Evolutionary conservation across 2,113 vertebrate genomes (phyloP), one percentile per base, ranked within the genome.

Genomic region (Corythornis cristatus): DNA sequence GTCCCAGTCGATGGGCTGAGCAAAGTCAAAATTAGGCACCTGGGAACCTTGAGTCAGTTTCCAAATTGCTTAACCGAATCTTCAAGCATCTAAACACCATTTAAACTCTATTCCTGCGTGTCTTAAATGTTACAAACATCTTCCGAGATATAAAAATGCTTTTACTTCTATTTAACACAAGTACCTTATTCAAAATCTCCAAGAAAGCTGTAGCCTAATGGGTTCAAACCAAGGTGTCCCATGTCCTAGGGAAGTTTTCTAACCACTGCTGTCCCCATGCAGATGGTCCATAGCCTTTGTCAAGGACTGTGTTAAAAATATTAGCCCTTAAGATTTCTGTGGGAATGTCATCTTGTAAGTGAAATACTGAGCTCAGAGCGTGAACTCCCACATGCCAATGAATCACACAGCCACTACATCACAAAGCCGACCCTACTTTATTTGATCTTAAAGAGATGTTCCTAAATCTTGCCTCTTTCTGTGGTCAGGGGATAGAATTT

Each of bases 401-500:
- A 75, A 87, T 62, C 4, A 9, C 77, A 75, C 33, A 61, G 72
- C 72, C 66, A 70, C 65, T 54, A 46, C 60, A 58, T 48, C 89
- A 70, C 72, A 95, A 85, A 93, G 82, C 85, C 74, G 68, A 88
- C 90, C 48, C 72, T 46, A 18, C 28, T 88, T 83, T 37, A 62
- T 42, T 81, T 57, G 80, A 93, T 89, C 60, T 60, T 60, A 88
- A 37, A 95, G 60, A 91, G 61, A 89, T 88, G 88, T 90, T 68
- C 93, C 90, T 91, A 95, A 97, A 93, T 94, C 95, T 95, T 80
- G 82, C 83, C 56, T 92, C 84, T 86, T 86, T 72, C 91, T 91
- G 45, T 51, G 96, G 93, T 89, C 82, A 90, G 91, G 43, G 67
- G 84, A 90, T 51, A 60, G 93, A 96, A 82, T 93, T 93, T 65